phyloP scores from a whole-genome alignment of 2,797 vertebrate genomes.

The Ctenochaetus hawaiiensis region DNA sequence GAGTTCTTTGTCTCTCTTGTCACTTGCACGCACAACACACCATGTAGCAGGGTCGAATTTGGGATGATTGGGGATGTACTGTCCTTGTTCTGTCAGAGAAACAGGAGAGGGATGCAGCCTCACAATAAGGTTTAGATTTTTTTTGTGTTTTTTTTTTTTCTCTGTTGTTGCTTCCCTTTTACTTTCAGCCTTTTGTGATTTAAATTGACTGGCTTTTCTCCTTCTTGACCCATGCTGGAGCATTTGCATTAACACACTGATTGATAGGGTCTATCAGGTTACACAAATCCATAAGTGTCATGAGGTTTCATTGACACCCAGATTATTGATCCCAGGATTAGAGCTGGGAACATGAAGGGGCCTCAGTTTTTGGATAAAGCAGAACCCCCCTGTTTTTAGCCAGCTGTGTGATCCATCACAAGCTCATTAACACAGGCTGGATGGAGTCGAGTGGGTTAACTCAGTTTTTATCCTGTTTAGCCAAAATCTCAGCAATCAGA shows the following conservation, averaged over 20 bases:
- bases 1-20: constrained; percentile 35
- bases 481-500: constrained; percentile 24
- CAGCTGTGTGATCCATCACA: constrained; percentile 43
- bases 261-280: constrained; percentile 52
- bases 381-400: constrained; percentile 38
- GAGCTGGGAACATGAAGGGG: constrained; percentile 25
- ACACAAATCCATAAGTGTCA: constrained; percentile 56
- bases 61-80: constrained; percentile 15
- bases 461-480: constrained; percentile 36
- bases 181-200: background rate
- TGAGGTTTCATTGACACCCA: constrained; percentile 43
- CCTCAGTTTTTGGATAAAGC: constrained; percentile 22
- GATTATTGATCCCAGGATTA: constrained; percentile 73
- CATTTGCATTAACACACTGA: constrained; percentile 25
- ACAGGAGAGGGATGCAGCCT: background rate
- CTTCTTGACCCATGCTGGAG: background rate
- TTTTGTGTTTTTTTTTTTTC: background rate
- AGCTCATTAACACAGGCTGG: constrained; percentile 45
- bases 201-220: background rate
- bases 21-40: constrained; percentile 38
- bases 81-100: constrained; percentile 35
- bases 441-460: constrained; percentile 51
- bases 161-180: background rate
- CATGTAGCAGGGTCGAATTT: constrained; percentile 26
- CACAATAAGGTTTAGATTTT: constrained; percentile 6